Evolutionary conservation across 2,888 invertebrate species (phyloP).

Genomic region (Tuberolachnus salignus): DNA sequence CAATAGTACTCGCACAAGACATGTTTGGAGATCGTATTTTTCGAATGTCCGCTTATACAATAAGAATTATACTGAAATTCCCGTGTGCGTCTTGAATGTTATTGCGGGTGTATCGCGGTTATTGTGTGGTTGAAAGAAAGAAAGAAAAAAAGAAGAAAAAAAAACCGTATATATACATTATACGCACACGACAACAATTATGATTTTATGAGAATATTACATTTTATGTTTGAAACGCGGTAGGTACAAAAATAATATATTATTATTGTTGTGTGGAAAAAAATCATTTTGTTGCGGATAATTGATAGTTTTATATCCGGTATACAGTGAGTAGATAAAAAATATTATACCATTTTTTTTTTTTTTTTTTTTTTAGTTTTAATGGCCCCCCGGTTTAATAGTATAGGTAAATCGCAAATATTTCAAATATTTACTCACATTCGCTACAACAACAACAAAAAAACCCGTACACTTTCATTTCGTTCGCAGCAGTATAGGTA

Average conservation of each 20-base stretch:
- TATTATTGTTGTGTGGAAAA: constrained; percentile 4
- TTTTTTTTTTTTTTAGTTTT: too few species aligned
- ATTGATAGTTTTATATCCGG: constrained; percentile 48
- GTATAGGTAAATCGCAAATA: neutral
- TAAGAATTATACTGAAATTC: too few species aligned
- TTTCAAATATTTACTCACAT: constrained; percentile 51
- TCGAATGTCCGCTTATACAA: too few species aligned
- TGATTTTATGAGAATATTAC: neutral
- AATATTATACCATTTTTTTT: neutral
- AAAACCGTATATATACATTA: too few species aligned
- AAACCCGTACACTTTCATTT: constrained; percentile 18
- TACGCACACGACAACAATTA: neutral
- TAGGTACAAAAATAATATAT: too few species aligned
- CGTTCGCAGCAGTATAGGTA: neutral
- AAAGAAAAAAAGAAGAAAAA: too few species aligned
- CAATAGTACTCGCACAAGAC: too few species aligned
- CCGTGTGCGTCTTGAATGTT: too few species aligned
- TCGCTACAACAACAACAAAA: neutral
- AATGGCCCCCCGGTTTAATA: neutral
- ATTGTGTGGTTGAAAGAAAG: too few species aligned
- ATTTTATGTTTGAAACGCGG: too few species aligned
- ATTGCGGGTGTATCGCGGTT: too few species aligned
- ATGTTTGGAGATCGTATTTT: too few species aligned
- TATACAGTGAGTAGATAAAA: neutral
- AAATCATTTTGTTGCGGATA: constrained; percentile 20